These are phyloP conservation scores for Calvadosia cruxmelitensis DNA, from an alignment of 30 jellyfish, hydroid and myxozoan species.

Conservation along the genomic window DNA sequence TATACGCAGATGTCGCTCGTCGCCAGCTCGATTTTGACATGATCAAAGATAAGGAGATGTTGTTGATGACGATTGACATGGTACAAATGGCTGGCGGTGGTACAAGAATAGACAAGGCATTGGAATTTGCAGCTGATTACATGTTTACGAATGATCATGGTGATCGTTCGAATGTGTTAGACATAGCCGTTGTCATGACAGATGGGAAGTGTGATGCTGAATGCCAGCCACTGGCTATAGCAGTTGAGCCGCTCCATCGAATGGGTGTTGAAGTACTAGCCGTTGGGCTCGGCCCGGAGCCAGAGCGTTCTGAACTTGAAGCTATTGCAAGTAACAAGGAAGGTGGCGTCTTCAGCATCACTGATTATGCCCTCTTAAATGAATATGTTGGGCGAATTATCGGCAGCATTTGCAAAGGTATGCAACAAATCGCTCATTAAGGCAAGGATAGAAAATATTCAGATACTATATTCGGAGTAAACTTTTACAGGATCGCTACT, in stretches of 20 bases:
- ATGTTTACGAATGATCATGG: constrained; percentile 37
- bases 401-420: constrained; percentile 60
- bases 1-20: constrained; percentile 53
- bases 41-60: constrained; percentile 14
- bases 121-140: constrained; percentile 44
- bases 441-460: too few relatives aligned
- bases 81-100: constrained; percentile 7
- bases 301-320: constrained; percentile 36
- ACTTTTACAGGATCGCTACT: too few relatives aligned
- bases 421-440: background rate
- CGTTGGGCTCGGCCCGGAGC: constrained; percentile 71
- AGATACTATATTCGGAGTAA: too few relatives aligned
- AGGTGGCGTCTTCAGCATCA: constrained; percentile 9
- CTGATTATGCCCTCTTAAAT: constrained; percentile 15
- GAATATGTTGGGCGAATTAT: constrained; percentile 42
- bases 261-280: constrained; percentile 47
- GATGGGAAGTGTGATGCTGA: constrained; percentile 69
- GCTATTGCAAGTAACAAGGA: constrained; percentile 42
- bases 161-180: constrained; percentile 32
- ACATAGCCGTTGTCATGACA: constrained; percentile 61
- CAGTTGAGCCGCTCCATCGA: constrained; percentile 49
- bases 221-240: constrained; percentile 22
- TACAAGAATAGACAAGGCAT: constrained; percentile 72
- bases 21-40: constrained; percentile 38
- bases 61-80: background rate